phyloP scores from a whole-genome alignment of 2,113 vertebrate genomes.

The Nycticebus coucang region DNA sequence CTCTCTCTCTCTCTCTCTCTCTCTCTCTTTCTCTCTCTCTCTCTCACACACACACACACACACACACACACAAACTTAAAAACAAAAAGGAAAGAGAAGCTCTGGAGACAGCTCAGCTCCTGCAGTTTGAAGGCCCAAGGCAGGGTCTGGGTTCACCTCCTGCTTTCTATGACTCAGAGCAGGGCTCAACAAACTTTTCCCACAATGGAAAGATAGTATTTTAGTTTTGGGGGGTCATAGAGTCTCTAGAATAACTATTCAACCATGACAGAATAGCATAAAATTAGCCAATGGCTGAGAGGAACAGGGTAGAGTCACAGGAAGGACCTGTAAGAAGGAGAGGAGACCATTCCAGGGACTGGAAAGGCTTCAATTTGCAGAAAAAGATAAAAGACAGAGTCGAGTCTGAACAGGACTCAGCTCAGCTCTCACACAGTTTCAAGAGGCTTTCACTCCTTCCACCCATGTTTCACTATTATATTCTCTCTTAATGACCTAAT shows the following conservation, averaged over 20 bases:
- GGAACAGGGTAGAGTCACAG: too few species aligned
- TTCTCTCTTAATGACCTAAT: not conserved
- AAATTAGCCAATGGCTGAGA: not conserved
- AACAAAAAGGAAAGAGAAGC: not conserved
- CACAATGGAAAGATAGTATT: not conserved
- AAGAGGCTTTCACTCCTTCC: not conserved
- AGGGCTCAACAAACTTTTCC: not conserved
- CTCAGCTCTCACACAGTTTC: not conserved
- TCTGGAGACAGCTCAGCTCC: too few species aligned
- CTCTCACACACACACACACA: not conserved
- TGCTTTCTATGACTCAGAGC: too few species aligned
- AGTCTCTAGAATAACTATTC: not conserved
- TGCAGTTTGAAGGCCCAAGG: not conserved
- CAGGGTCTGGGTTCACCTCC: fast-evolving
- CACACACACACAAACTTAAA: too few species aligned
- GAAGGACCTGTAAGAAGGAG: too few species aligned
- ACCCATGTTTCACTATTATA: not conserved
- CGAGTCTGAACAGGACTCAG: too few species aligned
- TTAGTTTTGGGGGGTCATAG: not conserved
- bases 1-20: not conserved
- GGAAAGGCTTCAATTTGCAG: too few species aligned
- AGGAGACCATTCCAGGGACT: too few species aligned
- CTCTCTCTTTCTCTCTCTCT: not conserved
- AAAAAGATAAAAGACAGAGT: too few species aligned
- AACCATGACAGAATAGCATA: too few species aligned